A percentile compares a stretch with the other conserved stretches of the same genome.
Evolutionary conservation across 1,140 invertebrate species (phyloP).

Genomic region (Drosophila aff.): DNA sequence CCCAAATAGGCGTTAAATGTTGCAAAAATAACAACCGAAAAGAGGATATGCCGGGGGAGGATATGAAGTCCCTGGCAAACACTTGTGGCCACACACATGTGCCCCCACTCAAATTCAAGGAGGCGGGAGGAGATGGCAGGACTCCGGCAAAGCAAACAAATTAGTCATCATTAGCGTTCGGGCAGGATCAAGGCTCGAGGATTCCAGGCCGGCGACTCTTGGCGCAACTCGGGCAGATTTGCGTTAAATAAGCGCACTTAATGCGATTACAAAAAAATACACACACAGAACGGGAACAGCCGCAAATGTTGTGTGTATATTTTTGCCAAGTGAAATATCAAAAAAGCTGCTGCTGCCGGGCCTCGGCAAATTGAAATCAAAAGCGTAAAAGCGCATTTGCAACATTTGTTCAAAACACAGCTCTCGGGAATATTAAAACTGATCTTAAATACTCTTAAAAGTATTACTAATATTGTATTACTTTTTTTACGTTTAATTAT

Average conservation of each 20-base stretch:
- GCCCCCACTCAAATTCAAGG: constrained; percentile 48
- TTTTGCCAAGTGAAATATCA: constrained; percentile 62
- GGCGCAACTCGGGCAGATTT: constrained; percentile 67
- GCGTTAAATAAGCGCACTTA: constrained; percentile 84
- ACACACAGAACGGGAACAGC: constrained; percentile 28
- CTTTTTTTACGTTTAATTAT: neutral
- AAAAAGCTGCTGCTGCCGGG: constrained; percentile 37
- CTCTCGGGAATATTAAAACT: neutral
- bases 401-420: constrained; percentile 60
- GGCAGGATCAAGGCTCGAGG: constrained; percentile 49
- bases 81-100: constrained; percentile 78
- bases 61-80: constrained; percentile 61
- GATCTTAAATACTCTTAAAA: neutral
- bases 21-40: constrained; percentile 75
- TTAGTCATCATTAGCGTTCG: constrained; percentile 81
- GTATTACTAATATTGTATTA: neutral
- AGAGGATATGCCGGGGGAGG: constrained; percentile 1
- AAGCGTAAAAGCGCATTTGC: constrained; percentile 84
- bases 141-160: constrained; percentile 76
- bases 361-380: constrained; percentile 69
- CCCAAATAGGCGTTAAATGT: constrained; percentile 82
- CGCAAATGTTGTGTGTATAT: constrained; percentile 25
- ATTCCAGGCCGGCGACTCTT: constrained; percentile 20
- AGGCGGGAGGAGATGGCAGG: constrained; percentile 5
- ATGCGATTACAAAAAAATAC: constrained; percentile 78